Evolutionary conservation across 2,888 invertebrate genomes (phyloP).

Genomic region (Meganola albula): DNA sequence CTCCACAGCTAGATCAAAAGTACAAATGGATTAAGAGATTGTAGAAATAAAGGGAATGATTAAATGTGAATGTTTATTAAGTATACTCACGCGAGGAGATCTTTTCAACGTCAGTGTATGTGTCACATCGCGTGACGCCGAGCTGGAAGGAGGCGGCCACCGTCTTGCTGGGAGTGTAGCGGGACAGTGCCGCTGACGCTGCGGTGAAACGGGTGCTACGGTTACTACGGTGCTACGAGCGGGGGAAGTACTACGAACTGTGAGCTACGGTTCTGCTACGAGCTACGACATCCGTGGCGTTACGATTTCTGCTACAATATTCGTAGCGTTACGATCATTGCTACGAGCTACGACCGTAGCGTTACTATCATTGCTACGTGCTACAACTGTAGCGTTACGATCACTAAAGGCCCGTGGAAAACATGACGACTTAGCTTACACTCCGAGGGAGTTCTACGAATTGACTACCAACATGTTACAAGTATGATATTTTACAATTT

Average conservation of each 20-base stretch:
- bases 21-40: too few relatives aligned
- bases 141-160: slow-evolving; percentile 84
- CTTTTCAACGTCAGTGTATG: slow-evolving; percentile 20
- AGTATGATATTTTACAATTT: too few relatives aligned
- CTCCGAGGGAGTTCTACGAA: too few relatives aligned
- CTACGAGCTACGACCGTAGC: not conserved
- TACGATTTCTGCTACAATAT: too few relatives aligned
- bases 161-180: slow-evolving; percentile 90
- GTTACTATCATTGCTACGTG: not conserved
- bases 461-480: too few relatives aligned
- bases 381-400: not conserved
- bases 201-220: slow-evolving; percentile 7
- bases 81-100: slow-evolving; percentile 4
- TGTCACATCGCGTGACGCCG: slow-evolving; percentile 83
- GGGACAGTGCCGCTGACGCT: slow-evolving; percentile 87
- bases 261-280: too few relatives aligned
- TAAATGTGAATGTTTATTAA: not conserved
- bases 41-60: not conserved
- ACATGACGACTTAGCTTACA: too few relatives aligned
- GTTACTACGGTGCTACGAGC: slow-evolving; percentile 5
- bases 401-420: too few relatives aligned
- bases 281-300: too few relatives aligned
- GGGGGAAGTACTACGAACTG: too few relatives aligned
- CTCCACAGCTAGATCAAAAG: too few relatives aligned
- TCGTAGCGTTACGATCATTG: too few relatives aligned